Conservation (phyloP, 2,113 vertebrate species). For the Crotalus horridus region DNA sequence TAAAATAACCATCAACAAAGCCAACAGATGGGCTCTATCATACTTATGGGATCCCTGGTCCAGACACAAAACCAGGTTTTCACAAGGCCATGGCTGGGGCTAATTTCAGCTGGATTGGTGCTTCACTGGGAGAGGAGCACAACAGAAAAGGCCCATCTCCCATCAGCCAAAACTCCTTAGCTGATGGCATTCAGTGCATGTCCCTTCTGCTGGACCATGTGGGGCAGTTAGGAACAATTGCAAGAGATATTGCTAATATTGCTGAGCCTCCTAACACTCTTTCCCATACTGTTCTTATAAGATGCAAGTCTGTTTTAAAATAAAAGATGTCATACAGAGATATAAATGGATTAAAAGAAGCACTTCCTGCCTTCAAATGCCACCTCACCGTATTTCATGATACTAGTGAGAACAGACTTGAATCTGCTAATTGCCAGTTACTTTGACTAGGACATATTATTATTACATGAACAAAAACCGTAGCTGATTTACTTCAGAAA, state of each 20-base stretch:
- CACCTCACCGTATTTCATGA: not conserved
- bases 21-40: no score
- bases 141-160: not conserved
- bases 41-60: no score
- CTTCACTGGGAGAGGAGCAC: no score
- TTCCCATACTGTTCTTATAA: not conserved
- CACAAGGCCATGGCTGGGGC: no score
- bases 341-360: not conserved
- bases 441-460: not conserved
- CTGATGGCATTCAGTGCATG: not conserved
- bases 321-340: not conserved
- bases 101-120: no score
- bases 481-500: no score
- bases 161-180: not conserved
- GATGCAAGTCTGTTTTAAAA: not conserved
- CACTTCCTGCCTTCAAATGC: not conserved
- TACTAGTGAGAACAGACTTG: not conserved
- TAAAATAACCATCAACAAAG: no score
- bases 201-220: not conserved
- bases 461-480: not conserved
- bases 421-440: not conserved
- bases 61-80: no score
- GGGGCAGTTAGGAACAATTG: not conserved
- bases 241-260: not conserved
- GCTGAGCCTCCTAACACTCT: not conserved